Evolutionary conservation across 2,797 vertebrate species (phyloP).

Genomic region (Mormyrus hasselquistii): DNA sequence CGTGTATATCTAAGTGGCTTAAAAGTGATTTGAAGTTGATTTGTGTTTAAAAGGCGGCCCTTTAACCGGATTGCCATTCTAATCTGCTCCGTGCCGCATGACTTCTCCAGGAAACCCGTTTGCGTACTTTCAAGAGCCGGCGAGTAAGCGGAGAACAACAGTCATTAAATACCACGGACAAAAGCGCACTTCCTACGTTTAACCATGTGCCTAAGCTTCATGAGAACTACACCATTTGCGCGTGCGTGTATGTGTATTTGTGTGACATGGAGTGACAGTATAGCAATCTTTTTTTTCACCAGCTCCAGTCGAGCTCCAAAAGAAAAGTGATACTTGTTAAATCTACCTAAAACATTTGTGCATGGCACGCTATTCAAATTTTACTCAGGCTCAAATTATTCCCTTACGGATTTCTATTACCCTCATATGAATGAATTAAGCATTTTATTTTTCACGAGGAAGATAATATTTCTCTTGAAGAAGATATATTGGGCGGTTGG

Average conservation of each 20-base stretch:
- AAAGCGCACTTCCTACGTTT: constrained; percentile 68
- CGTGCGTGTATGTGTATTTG: constrained; percentile 24
- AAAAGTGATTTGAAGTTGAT: constrained; percentile 87
- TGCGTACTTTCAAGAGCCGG: constrained; percentile 67
- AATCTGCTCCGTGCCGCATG: constrained; percentile 82
- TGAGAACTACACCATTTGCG: constrained; percentile 27
- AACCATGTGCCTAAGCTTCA: constrained; percentile 43
- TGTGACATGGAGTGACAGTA: constrained; percentile 14
- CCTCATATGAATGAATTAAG: neutral
- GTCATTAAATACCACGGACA: constrained; percentile 68
- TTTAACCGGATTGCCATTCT: constrained; percentile 79
- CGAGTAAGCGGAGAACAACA: constrained; percentile 60
- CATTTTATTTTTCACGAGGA: neutral
- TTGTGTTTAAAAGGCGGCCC: constrained; percentile 81
- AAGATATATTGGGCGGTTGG: constrained; percentile 47
- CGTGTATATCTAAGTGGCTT: constrained; percentile 82
- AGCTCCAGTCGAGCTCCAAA: neutral
- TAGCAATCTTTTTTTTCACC: constrained; percentile 46
- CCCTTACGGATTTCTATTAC: neutral
- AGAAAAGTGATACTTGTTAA: neutral
- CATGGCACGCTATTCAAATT: neutral
- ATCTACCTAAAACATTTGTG: neutral
- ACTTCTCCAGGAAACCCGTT: constrained; percentile 75
- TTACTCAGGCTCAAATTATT: neutral
- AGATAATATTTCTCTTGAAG: constrained; percentile 9